These are phyloP conservation scores for Crepidodera aurea DNA, from an alignment of 2,888 invertebrate genomes.

Conservation along the genomic window DNA sequence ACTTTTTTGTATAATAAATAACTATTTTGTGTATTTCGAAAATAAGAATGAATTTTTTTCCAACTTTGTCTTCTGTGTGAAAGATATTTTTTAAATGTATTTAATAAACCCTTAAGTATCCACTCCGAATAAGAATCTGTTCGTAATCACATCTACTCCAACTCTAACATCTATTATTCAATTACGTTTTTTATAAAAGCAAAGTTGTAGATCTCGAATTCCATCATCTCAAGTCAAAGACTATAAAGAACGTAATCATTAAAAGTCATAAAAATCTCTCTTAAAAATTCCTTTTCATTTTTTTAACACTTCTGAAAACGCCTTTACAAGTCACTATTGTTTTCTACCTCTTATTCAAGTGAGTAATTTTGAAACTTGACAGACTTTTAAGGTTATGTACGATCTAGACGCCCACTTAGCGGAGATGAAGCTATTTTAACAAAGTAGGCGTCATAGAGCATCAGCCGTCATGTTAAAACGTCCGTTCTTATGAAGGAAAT, in stretches of 20 bases:
- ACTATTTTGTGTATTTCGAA: no score
- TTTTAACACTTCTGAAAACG: conserved; percentile 6
- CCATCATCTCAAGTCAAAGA: conserved; percentile 4
- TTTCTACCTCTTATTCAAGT: conserved; percentile 18
- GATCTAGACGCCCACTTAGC: conserved; percentile 20
- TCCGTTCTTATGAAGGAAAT: conserved; percentile 7
- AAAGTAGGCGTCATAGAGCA: conserved; percentile 19
- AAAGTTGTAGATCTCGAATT: no score
- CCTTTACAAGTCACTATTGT: conserved; percentile 25
- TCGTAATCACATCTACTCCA: no score
- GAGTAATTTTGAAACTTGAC: conserved; percentile 19
- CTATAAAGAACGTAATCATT: no score
- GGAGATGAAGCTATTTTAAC: conserved; percentile 22
- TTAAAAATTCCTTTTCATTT: conserved; percentile 1
- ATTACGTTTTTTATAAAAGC: no score
- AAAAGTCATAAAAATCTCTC: background rate
- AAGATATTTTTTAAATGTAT: no score
- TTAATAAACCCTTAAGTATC: no score
- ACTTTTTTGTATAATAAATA: no score
- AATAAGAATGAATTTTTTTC: no score
- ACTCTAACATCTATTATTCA: no score
- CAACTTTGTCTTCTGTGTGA: no score
- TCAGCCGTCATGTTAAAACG: conserved; percentile 21
- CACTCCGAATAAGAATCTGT: no score
- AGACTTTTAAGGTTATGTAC: conserved; percentile 7